Conservation (phyloP, 2,888 invertebrate species). For the Thereva nobilitata region DNA sequence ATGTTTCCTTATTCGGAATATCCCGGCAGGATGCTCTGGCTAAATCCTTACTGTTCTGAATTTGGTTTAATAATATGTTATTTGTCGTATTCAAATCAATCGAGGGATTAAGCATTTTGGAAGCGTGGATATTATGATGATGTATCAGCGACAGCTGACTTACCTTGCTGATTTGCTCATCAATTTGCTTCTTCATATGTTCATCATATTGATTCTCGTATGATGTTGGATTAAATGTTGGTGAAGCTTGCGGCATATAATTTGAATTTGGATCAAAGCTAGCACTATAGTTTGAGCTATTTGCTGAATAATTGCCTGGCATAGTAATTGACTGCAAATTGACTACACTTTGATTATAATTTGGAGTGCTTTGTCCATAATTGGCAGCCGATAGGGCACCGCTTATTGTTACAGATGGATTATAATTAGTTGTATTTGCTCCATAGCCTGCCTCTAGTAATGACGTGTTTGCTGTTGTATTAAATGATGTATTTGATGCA, state of each 20-base stretch:
- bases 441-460: conserved; percentile 39
- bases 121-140: conserved; percentile 34
- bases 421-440: conserved; percentile 35
- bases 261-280: conserved; percentile 42
- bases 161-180: conserved; percentile 46
- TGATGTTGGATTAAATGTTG: conserved; percentile 40
- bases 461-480: conserved; percentile 42
- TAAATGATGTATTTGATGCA: conserved; percentile 44
- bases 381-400: conserved; percentile 37
- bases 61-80: conserved; percentile 40
- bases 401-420: conserved; percentile 35
- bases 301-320: conserved; percentile 42
- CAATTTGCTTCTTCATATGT: conserved; percentile 45
- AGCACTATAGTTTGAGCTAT: conserved; percentile 43
- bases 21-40: conserved; percentile 42
- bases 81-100: conserved; percentile 37
- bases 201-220: conserved; percentile 43
- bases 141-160: conserved; percentile 43
- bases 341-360: conserved; percentile 42
- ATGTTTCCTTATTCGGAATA: conserved; percentile 42
- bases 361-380: conserved; percentile 39
- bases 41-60: conserved; percentile 42
- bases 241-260: conserved; percentile 41
- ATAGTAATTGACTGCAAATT: conserved; percentile 42
- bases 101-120: conserved; percentile 40